These are phyloP conservation scores for Hoplodrina blanda DNA, from an alignment of 2,888 invertebrate genomes.

Conservation along the genomic window DNA sequence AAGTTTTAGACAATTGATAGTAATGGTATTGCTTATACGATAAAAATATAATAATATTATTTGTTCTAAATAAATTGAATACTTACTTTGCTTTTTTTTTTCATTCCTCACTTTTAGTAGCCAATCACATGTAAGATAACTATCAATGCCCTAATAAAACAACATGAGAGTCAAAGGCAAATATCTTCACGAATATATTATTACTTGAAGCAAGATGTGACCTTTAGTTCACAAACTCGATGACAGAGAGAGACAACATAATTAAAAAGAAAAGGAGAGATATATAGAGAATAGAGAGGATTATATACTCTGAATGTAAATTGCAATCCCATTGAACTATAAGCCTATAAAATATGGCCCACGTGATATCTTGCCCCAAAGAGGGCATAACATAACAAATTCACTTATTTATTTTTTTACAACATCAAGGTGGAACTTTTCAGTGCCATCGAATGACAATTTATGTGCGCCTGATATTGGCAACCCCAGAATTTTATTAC, in stretches of 20 bases:
- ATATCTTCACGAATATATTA: neutral
- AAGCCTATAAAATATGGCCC: neutral
- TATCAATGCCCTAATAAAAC: neutral
- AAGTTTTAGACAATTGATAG: too few relatives aligned
- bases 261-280: neutral
- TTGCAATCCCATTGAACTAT: slow-evolving; percentile 10
- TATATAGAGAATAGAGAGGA: neutral
- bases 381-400: slow-evolving; percentile 45
- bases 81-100: too few relatives aligned
- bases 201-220: neutral
- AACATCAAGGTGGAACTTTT: slow-evolving; percentile 57
- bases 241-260: neutral
- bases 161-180: too few relatives aligned
- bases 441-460: slow-evolving; percentile 67
- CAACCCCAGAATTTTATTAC: slow-evolving; percentile 75
- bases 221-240: neutral
- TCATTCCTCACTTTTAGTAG: too few relatives aligned
- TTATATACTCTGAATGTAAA: slow-evolving; percentile 14
- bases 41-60: too few relatives aligned
- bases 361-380: slow-evolving; percentile 2
- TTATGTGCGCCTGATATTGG: slow-evolving; percentile 75
- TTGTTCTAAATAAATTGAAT: too few relatives aligned
- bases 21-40: too few relatives aligned
- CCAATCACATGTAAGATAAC: neutral
- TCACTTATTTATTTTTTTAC: slow-evolving; percentile 61